Evolutionary conservation across 2,113 vertebrate species (phyloP).

Genomic region (Lucifuga dentata): DNA sequence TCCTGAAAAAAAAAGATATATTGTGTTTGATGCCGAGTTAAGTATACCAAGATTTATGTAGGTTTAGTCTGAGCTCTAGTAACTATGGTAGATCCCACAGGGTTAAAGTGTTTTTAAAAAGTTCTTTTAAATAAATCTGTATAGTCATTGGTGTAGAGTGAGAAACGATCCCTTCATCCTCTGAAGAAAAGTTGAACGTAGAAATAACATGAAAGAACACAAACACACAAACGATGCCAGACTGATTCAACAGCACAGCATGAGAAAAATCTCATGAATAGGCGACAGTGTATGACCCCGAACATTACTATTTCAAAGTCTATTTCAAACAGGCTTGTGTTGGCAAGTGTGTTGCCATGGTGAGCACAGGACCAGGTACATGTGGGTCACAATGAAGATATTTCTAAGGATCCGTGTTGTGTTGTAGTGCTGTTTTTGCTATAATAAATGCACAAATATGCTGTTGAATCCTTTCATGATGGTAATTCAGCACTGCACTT

Average conservation of each 20-base stretch:
- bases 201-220: too few species aligned
- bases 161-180: background rate
- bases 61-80: too few species aligned
- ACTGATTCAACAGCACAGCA: background rate
- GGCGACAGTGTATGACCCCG: too few species aligned
- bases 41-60: too few species aligned
- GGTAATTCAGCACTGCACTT: slow-evolving; percentile 16
- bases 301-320: background rate
- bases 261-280: background rate
- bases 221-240: background rate
- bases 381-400: slow-evolving; percentile 1
- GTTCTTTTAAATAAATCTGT: too few species aligned
- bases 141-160: too few species aligned
- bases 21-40: too few species aligned
- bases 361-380: slow-evolving; percentile 11
- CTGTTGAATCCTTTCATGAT: slow-evolving; percentile 25
- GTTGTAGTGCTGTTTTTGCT: background rate
- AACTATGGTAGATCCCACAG: too few species aligned
- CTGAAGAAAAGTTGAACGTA: background rate
- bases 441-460: slow-evolving; percentile 8
- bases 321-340: background rate
- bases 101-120: too few species aligned
- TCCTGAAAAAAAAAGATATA: too few species aligned
- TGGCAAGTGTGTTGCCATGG: slow-evolving; percentile 30
- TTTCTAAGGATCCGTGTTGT: slow-evolving; percentile 11